Evolutionary conservation across 2,113 vertebrate species (phyloP), one percentile per base, ranked within the genome.

Genomic region (human): DNA sequence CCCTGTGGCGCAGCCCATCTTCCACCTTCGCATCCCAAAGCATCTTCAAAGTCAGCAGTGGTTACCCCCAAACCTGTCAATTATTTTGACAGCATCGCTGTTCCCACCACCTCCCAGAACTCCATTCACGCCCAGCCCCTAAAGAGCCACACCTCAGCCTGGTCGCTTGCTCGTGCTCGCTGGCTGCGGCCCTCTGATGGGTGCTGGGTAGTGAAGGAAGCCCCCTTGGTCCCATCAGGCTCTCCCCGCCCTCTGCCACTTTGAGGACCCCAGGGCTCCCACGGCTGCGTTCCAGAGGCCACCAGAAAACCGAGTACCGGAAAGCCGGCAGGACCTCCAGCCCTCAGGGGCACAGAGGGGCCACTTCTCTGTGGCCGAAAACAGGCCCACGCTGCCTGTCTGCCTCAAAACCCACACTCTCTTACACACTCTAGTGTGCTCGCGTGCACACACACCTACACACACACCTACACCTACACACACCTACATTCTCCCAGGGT

Each of bases 211-310:
- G 18, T 45, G 48, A 50, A 68, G 30, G 30, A 38, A 50, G 59
- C 66, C 75, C 66, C 20, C 57, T 91, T 30, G 59, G 20, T 89
- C 35, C 7, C n/a, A 23, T n/a, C 9, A 18, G n/a, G 32, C 50
- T 85, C 32, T 85, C 48, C 91, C 52, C 32, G 61, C 50, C 32
- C 75, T 89, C 86, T 13, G 68, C 43, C 75, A 79, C 78, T 35
- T 40, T 18, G 55, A 84, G 88, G 64, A 40, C 40, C 80, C 32
- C 20, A 50, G 72, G 40, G 81, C 73, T 94, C 66, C 75, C 75
- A 1, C 23, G 43, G 70, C 75, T 80, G 52, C 12, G 8, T 79
- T 97, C 89, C 85, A 38, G 79, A 75, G 30, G 11, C 90, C 4
- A 0, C 10, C 73, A 38, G 82, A 92, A 68, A 91, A 30, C 4